These are phyloP conservation scores for Tetragonisca angustula DNA, from an alignment of 2,888 invertebrate species.

Conservation along the genomic window DNA sequence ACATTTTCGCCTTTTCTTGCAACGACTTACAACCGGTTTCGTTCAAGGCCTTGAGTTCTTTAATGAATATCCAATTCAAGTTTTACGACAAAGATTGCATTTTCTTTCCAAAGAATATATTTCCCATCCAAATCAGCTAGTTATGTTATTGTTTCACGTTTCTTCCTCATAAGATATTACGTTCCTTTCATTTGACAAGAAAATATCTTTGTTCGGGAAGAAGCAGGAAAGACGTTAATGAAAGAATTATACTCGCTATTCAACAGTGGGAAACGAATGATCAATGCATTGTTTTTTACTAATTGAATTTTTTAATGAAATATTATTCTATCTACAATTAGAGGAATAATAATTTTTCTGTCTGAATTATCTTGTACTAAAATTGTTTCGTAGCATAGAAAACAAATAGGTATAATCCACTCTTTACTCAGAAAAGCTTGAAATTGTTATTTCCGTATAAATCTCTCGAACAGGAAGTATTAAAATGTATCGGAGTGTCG, in stretches of 20 bases:
- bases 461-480: not conserved
- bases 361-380: not conserved
- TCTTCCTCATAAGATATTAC: not conserved
- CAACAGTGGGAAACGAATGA: conserved; percentile 7
- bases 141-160: not conserved
- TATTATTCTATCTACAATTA: not conserved
- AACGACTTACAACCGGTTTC: not conserved
- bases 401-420: not conserved
- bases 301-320: not conserved
- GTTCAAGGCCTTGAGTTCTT: conserved; percentile 5
- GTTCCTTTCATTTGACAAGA: too few relatives aligned
- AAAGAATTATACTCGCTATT: not conserved
- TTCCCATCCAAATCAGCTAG: not conserved
- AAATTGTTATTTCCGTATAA: too few relatives aligned
- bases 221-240: not conserved
- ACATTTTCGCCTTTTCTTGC: conserved; percentile 22
- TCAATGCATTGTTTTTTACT: not conserved
- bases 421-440: not conserved
- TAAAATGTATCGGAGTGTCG: not conserved
- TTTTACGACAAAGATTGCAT: conserved; percentile 7
- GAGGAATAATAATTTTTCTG: not conserved
- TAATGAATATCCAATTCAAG: conserved; percentile 23
- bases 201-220: not conserved
- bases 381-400: not conserved
- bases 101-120: not conserved